phyloP scores from a whole-genome alignment of 2,113 vertebrate genomes.

The Geococcyx californianus region DNA sequence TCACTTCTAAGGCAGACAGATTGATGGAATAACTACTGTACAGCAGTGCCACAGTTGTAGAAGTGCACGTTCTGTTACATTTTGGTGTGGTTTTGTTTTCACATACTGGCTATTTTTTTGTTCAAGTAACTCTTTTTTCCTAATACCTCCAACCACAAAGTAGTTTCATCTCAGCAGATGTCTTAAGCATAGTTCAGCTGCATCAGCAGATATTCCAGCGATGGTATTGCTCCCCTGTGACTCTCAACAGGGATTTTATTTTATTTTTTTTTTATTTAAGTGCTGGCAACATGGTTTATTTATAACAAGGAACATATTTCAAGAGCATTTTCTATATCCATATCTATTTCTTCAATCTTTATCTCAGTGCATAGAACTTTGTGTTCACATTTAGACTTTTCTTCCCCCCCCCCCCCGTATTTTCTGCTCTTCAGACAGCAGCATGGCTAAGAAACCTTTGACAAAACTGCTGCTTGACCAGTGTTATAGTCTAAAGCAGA shows the following conservation, averaged over 20 bases:
- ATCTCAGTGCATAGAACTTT: conserved; percentile 65
- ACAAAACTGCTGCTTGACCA: conserved; percentile 20
- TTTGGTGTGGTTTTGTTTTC: conserved; percentile 64
- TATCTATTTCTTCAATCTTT: conserved; percentile 74
- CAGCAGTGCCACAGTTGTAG: background rate
- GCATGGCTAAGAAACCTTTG: conserved; percentile 1
- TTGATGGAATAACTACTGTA: conserved; percentile 35
- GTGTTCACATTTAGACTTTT: conserved; percentile 25
- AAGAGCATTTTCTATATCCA: conserved; percentile 61
- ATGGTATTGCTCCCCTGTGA: conserved; percentile 60
- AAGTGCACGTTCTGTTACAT: conserved; percentile 8
- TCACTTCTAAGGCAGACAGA: conserved; percentile 33
- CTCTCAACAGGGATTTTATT: conserved; percentile 54
- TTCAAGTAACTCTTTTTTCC: conserved; percentile 41
- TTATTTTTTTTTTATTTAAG: conserved; percentile 61
- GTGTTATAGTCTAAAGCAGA: background rate
- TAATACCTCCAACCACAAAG: conserved; percentile 57
- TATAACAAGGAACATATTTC: conserved; percentile 77
- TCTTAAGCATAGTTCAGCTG: conserved; percentile 55
- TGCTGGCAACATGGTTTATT: conserved; percentile 69
- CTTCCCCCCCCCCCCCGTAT: background rate
- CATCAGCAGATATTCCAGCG: conserved; percentile 66
- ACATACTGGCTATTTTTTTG: conserved; percentile 47
- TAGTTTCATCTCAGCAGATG: conserved; percentile 63
- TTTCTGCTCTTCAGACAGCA: conserved; percentile 29